Conservation (phyloP, 64 coral and sea anemone species). For the Montipora cactus region DNA sequence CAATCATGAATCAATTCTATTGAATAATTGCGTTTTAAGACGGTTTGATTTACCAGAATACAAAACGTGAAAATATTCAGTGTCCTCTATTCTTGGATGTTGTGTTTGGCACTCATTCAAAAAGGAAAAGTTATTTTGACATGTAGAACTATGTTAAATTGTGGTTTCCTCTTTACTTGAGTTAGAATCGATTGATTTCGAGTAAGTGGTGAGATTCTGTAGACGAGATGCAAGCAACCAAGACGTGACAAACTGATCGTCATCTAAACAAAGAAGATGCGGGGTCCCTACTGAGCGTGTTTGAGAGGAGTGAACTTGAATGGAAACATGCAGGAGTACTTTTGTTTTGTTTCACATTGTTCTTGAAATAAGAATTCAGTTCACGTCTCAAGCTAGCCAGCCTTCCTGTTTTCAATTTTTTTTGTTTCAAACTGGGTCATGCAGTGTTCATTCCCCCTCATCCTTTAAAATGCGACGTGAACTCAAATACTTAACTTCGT, state of each 20-base stretch:
- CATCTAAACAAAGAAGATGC: not conserved
- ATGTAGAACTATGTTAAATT: not conserved
- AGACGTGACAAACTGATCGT: not conserved
- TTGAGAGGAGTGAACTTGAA: not conserved
- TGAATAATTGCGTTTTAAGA: no score
- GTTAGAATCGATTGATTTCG: not conserved
- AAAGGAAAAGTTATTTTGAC: not conserved
- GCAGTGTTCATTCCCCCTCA: no score
- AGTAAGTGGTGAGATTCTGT: not conserved
- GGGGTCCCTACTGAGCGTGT: not conserved
- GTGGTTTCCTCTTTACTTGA: conserved; percentile 27
- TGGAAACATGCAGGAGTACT: not conserved
- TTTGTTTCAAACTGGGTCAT: no score
- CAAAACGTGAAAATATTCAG: no score
- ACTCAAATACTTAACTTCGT: not conserved
- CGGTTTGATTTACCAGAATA: no score
- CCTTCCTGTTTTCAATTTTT: not conserved
- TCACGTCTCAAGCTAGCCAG: not conserved
- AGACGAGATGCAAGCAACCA: not conserved
- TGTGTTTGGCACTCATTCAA: not conserved
- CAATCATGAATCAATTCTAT: no score
- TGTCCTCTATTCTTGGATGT: no score
- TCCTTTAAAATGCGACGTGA: not conserved
- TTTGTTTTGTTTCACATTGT: not conserved
- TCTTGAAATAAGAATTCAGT: not conserved